Evolutionary conservation across 1,140 invertebrate species (phyloP).

Genomic region (Drosophila guanche): DNA sequence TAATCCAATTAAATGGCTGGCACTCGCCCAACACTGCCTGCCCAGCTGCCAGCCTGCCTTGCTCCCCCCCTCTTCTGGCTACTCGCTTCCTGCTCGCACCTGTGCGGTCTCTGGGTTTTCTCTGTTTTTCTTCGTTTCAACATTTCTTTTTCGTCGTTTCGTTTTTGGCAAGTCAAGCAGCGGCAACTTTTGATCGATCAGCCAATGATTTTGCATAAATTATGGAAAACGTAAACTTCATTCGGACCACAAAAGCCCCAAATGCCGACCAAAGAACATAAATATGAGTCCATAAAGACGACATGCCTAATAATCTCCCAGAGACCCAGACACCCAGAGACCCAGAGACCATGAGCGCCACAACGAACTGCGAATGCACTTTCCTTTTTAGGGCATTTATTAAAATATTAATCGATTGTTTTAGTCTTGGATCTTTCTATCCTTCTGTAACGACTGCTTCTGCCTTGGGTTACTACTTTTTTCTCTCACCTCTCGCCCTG

Average conservation of each 20-base stretch:
- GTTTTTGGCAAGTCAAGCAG: constrained; percentile 47
- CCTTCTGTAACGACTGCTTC: too few relatives aligned
- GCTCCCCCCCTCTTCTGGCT: neutral
- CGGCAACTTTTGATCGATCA: constrained; percentile 72
- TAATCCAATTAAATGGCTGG: constrained; percentile 78
- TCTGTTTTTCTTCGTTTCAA: constrained; percentile 29
- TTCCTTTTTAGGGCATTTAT: too few relatives aligned
- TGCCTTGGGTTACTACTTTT: too few relatives aligned
- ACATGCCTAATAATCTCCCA: too few relatives aligned
- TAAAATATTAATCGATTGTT: too few relatives aligned
- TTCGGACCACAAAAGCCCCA: constrained; percentile 60
- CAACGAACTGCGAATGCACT: neutral
- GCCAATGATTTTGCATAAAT: constrained; percentile 81
- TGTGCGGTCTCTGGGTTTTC: constrained; percentile 52
- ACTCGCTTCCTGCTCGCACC: constrained; percentile 70
- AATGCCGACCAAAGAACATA: constrained; percentile 49
- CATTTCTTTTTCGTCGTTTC: constrained; percentile 24
- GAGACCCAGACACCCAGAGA: too few relatives aligned
- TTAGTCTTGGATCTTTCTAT: too few relatives aligned
- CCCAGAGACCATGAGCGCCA: too few relatives aligned
- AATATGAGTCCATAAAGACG: constrained; percentile 20
- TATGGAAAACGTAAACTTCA: constrained; percentile 51
- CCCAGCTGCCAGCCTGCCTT: neutral
- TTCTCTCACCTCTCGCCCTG: too few relatives aligned
- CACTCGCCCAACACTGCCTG: constrained; percentile 27